Conservation (phyloP, 2,888 invertebrate species). For the Acrobasis suavella region DNA sequence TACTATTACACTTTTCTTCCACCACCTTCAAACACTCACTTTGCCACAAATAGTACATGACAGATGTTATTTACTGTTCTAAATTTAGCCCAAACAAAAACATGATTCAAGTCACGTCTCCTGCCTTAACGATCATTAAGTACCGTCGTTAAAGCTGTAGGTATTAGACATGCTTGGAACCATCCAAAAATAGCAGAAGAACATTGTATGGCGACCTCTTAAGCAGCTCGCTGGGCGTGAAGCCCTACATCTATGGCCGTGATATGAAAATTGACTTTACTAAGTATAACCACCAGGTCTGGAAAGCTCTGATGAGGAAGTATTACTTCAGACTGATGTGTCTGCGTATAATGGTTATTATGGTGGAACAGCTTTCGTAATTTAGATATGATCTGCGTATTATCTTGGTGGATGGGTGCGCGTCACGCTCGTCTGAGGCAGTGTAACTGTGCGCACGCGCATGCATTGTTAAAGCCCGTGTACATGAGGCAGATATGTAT, state of each 20-base stretch:
- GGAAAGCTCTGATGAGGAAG: constrained; percentile 22
- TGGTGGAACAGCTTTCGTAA: constrained; percentile 38
- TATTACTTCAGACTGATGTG: constrained; percentile 20
- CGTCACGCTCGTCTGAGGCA: constrained; percentile 43
- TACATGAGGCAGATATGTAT: neutral
- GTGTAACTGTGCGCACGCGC: constrained; percentile 37
- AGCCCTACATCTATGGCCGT: constrained; percentile 44
- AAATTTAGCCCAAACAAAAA: constrained; percentile 1
- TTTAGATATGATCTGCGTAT: constrained; percentile 51
- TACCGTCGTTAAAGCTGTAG: constrained; percentile 1
- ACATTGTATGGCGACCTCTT: constrained; percentile 30
- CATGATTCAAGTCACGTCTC: constrained; percentile 15
- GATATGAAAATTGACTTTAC: constrained; percentile 42
- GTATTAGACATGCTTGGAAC: constrained; percentile 15
- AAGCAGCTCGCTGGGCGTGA: constrained; percentile 49
- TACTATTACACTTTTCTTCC: no score
- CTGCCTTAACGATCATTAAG: constrained; percentile 18
- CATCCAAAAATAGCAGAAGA: constrained; percentile 14
- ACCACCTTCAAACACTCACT: no score
- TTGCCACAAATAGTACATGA: neutral
- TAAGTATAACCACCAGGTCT: constrained; percentile 27
- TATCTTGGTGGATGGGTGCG: constrained; percentile 44
- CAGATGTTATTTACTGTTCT: neutral
- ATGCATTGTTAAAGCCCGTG: constrained; percentile 32
- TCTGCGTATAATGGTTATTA: constrained; percentile 28